A percentile compares a stretch with the other conserved stretches of the same genome.
These are phyloP conservation scores for Halichoerus grypus DNA, from an alignment of 2,113 vertebrate species.

Conservation along the genomic window DNA sequence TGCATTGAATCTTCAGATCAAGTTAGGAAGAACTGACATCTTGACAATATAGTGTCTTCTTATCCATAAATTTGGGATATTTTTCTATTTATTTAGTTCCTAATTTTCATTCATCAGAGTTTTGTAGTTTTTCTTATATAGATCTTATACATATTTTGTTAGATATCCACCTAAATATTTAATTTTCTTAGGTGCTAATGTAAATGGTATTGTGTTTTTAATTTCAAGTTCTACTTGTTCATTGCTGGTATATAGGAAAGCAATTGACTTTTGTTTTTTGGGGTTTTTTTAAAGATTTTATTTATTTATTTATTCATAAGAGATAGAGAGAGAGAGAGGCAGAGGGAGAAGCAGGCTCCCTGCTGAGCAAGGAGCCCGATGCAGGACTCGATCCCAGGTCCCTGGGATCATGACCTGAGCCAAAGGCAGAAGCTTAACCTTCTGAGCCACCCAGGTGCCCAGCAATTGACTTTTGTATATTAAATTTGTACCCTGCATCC, in stretches of 20 bases:
- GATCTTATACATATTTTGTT: not conserved
- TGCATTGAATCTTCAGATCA: not conserved
- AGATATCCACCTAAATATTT: not conserved
- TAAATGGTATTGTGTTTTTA: not conserved
- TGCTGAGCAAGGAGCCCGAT: no score
- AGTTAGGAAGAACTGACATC: not conserved
- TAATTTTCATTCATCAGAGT: not conserved
- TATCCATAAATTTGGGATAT: not conserved
- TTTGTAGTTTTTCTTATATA: not conserved
- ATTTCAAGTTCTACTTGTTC: not conserved
- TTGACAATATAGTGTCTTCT: not conserved
- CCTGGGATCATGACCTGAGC: no score
- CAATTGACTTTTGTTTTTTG: not conserved
- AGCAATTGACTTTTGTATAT: not conserved
- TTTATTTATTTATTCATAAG: no score
- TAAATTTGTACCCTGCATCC: not conserved
- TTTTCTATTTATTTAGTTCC: not conserved
- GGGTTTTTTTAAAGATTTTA: no score
- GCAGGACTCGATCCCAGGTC: no score
- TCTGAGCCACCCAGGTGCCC: no score
- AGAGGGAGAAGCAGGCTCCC: no score
- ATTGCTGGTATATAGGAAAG: not conserved
- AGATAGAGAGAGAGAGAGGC: no score
- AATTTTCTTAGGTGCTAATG: not conserved
- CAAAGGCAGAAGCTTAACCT: no score